Base-by-base conservation (phyloP, 2,113 vertebrate species). In the Agelaius tricolor region DNA sequence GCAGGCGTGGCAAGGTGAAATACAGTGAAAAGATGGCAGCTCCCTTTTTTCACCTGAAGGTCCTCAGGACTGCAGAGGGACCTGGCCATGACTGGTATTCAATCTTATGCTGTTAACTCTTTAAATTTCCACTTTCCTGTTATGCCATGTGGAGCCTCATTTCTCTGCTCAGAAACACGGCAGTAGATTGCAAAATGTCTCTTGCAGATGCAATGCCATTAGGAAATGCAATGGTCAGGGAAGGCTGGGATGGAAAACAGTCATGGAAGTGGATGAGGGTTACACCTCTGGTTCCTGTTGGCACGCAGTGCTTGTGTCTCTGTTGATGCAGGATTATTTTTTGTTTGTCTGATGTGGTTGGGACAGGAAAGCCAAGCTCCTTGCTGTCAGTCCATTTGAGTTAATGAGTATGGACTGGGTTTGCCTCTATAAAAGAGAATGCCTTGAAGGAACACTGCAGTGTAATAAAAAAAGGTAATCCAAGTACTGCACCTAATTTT, bases 341-440 rank as follows among this genome's bases (percentile, higher is more conserved):
- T 68, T 84, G 37, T 84, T 90, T 96, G 77, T 94, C 84, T 95
- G 78, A 91, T 87, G 95, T 93, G 82, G 85, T 78, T 85, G 49
- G 47, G n/a, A 47, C 66, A 93, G 82, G 78, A 93, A 94, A 94
- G 92, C 78, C 84, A 82, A 93, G 28, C 58, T 91, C 27, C 41
- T 95, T 47, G 37, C 62, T 85, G 54, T 75, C 69, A 87, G 74
- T 89, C 69, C 44, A 43, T 52, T 19, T 47, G 44, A 68, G 71
- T 72, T 94, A 96, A 93, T 89, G 57, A 90, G 15, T 37, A 65
- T 33, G n/a, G 68, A 67, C 74, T 82, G 49, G 37, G 39, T 90
- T 75, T 94, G 67, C 75, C 58, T 79, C 62, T 82, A 23, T 85
- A 79, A 94, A 89, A 94, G 9, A 11, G 44, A 93, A 94, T 94